Conservation (phyloP, 1,140 invertebrate species). For the Panagrolaimus sp. region DNA sequence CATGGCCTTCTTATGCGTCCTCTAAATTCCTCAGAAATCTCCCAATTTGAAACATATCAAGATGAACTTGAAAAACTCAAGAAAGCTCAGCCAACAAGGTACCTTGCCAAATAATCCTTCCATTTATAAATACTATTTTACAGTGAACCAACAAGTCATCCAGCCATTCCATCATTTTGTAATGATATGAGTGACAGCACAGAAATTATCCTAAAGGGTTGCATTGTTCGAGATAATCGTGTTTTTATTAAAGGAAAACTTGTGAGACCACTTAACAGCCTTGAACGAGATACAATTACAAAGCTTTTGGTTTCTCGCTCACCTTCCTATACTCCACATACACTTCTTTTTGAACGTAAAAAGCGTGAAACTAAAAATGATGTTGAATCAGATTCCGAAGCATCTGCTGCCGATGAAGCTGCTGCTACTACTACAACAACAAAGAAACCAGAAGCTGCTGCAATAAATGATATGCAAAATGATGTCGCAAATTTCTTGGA, state of each 20-base stretch:
- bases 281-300: constrained; percentile 15
- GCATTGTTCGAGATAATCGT: constrained; percentile 16
- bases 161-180: constrained; percentile 15
- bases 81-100: constrained; percentile 6
- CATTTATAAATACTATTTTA: neutral
- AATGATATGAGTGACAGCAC: constrained; percentile 10
- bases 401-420: neutral
- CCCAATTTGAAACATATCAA: constrained; percentile 18
- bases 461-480: constrained; percentile 13
- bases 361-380: constrained; percentile 13
- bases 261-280: constrained; percentile 14
- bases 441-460: neutral
- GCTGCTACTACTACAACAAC: neutral
- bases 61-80: constrained; percentile 9
- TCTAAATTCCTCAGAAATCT: constrained; percentile 6
- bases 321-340: neutral
- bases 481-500: constrained; percentile 19
- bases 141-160: neutral
- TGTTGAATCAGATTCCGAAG: neutral
- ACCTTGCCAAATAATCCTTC: neutral
- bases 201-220: constrained; percentile 16
- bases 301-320: constrained; percentile 12
- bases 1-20: constrained; percentile 15
- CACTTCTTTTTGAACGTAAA: constrained; percentile 9
- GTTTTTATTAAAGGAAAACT: constrained; percentile 21